Evolutionary conservation across 2,888 invertebrate species (phyloP), one percentile per base, ranked within the genome.

Genomic region (Spatulosminthurus flaviceps): DNA sequence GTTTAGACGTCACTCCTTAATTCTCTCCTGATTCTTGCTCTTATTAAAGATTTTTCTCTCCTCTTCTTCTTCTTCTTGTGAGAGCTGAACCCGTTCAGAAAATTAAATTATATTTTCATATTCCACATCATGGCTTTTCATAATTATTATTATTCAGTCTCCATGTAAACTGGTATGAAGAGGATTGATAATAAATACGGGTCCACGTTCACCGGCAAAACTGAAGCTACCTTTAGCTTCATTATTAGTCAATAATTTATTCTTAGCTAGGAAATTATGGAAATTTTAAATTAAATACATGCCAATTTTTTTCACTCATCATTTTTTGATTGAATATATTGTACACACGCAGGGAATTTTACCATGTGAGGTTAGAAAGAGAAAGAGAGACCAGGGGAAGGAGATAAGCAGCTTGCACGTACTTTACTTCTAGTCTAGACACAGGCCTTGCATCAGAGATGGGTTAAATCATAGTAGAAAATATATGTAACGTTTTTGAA

Each of bases 61-160:
- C n/a, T n/a, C n/a, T n/a, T n/a, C n/a, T n/a, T n/a, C n/a, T n/a
- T n/a, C n/a, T n/a, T n/a, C n/a, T n/a, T n/a, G n/a, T n/a, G n/a
- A n/a, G n/a, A n/a, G n/a, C n/a, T 16, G 64, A 64, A 22, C 64
- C 1, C 64, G 1, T 64, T 67, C 9, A n/a, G 24, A 41, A 66
- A 75, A 75, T 75, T 75, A 60, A 75, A 75, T 75, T 75, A 75
- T 75, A 64, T 64, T 75, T 75, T 75, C 41, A 1, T 64, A 75
- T 75, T 75, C 75, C 26, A 29, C 22, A 29, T 24, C 75, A 75
- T 75, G 75, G 64, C 21, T 19, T 29, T 51, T 60, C 24, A 73
- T n/a, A n/a, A n/a, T n/a, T n/a, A n/a, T n/a, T 41, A 61, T 64
- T 75, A 34, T 61, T 64, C n/a, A n/a, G n/a, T 64, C 75, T 61